A percentile compares a stretch with the other conserved stretches of the same genome.
phyloP scores from a whole-genome alignment of 2,113 vertebrate genomes.

The Callithrix jacchus region DNA sequence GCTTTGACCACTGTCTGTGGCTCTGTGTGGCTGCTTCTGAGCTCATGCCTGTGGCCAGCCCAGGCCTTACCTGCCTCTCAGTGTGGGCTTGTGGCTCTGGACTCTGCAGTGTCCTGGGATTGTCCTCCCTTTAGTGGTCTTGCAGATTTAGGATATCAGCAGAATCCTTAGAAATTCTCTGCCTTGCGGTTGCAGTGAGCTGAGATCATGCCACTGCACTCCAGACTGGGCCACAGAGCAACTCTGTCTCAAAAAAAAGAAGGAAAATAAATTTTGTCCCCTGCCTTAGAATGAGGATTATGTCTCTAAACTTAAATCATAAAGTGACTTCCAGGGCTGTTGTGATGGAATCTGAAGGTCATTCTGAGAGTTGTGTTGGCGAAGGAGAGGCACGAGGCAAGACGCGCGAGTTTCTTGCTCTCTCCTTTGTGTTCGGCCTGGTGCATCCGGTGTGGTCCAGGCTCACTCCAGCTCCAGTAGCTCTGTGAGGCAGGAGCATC shows the following conservation, averaged over 20 bases:
- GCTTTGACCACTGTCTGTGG: not conserved
- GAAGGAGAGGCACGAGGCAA: not conserved
- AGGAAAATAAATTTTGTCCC: not conserved
- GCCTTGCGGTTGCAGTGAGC: too few relatives aligned
- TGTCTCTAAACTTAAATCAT: not conserved
- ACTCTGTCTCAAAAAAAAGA: too few relatives aligned
- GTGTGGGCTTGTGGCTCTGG: not conserved
- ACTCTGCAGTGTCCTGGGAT: not conserved
- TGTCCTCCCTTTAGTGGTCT: not conserved
- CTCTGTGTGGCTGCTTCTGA: not conserved
- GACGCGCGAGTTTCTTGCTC: rapidly evolving
- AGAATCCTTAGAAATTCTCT: not conserved
- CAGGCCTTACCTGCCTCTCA: not conserved
- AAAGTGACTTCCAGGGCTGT: not conserved
- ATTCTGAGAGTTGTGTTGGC: not conserved
- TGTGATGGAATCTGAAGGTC: not conserved
- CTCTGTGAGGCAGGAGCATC: not conserved
- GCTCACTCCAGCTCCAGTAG: not conserved
- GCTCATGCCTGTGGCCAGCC: not conserved
- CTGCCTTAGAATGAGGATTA: not conserved
- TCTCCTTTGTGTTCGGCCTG: not conserved
- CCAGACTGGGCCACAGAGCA: too few relatives aligned
- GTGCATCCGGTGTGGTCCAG: not conserved
- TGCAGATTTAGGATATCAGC: not conserved
- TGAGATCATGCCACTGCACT: too few relatives aligned